These are phyloP conservation scores for Andrena marginata DNA, from an alignment of 2,888 invertebrate genomes.

Conservation along the genomic window DNA sequence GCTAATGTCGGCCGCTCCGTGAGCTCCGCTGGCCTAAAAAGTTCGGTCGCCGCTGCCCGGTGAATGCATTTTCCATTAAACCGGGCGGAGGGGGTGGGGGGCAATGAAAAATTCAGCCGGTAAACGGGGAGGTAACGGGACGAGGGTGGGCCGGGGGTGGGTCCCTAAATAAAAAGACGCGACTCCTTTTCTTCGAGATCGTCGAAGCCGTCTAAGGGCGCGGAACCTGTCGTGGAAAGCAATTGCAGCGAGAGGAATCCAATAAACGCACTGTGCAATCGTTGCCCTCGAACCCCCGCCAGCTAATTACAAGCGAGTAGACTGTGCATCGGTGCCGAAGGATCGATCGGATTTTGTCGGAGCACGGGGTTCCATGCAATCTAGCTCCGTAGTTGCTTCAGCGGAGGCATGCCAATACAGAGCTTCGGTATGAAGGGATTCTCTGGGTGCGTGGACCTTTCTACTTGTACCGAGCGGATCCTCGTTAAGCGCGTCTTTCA, in stretches of 20 bases:
- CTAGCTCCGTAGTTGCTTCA: constrained; percentile 17
- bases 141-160: neutral
- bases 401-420: constrained; percentile 22
- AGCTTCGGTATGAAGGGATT: constrained; percentile 9
- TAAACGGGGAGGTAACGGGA: constrained; percentile 7
- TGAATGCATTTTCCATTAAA: constrained; percentile 39
- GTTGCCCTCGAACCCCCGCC: constrained; percentile 7
- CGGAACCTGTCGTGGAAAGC: constrained; percentile 11
- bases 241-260: constrained; percentile 49
- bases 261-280: constrained; percentile 45
- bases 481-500: constrained; percentile 7
- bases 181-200: constrained; percentile 18
- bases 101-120: constrained; percentile 34
- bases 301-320: constrained; percentile 46
- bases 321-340: neutral
- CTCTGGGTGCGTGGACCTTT: constrained; percentile 19
- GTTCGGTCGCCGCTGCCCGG: neutral
- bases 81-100: neutral
- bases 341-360: constrained; percentile 43
- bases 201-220: neutral
- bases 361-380: constrained; percentile 1
- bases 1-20: constrained; percentile 30
- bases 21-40: constrained; percentile 23
- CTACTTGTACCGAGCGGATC: neutral
- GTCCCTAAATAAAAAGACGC: neutral